Conservation (phyloP, 2,797 vertebrate genomes). For the Psittacula derbiana region DNA sequence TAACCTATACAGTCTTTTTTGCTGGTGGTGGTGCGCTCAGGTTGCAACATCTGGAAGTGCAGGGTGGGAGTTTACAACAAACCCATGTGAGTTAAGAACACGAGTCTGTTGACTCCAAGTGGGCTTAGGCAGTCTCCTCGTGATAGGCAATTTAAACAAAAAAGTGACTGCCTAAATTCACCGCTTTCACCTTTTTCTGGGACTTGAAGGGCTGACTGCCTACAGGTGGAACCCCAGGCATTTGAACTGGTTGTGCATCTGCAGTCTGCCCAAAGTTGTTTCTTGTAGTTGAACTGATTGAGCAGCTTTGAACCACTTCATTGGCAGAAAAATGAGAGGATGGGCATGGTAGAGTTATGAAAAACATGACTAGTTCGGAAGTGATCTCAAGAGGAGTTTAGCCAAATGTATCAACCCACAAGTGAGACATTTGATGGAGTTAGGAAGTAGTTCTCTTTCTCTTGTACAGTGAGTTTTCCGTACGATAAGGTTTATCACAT, state of each 20-base stretch:
- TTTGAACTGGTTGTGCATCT: not conserved
- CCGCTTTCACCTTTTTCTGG: not conserved
- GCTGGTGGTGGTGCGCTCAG: not conserved
- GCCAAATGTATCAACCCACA: not conserved
- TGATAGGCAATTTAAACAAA: not conserved
- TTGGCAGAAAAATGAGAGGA: not conserved
- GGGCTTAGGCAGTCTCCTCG: not conserved
- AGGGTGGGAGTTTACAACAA: not conserved
- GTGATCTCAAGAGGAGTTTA: slow-evolving; percentile 4
- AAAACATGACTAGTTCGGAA: not conserved
- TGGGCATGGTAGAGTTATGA: not conserved
- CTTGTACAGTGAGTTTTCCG: not conserved
- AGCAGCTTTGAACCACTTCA: not conserved
- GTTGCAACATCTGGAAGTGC: not conserved
- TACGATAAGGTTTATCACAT: not conserved
- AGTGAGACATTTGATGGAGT: not conserved
- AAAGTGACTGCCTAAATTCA: not conserved
- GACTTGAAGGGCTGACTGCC: not conserved
- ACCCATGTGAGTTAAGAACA: not conserved
- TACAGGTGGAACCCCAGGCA: not conserved
- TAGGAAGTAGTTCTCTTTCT: not conserved
- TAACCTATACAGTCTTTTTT: slow-evolving; percentile 38
- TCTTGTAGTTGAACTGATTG: not conserved
- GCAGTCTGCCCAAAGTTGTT: not conserved
- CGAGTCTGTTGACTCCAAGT: not conserved